phyloP scores from a whole-genome alignment of 2,888 invertebrate genomes.

The Drosophila helvetica region DNA sequence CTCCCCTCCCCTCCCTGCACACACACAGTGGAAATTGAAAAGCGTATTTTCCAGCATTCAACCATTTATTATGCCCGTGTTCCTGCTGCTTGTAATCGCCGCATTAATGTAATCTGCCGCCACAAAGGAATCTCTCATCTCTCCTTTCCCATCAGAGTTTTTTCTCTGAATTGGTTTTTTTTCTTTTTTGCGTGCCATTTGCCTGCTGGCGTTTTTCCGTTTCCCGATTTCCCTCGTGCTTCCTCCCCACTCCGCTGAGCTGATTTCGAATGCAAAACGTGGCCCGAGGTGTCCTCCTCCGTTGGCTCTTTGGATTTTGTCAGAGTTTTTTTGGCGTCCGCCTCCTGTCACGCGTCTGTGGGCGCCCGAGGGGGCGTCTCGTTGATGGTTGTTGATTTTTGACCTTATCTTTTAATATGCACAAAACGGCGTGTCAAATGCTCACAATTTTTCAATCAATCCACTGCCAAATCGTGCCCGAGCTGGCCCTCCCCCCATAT shows the following conservation, averaged over 20 bases:
- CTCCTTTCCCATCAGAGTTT: too few relatives aligned
- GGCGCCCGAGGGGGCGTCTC: constrained; percentile 5
- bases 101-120: constrained; percentile 72
- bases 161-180: not conserved
- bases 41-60: constrained; percentile 56
- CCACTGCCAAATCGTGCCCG: constrained; percentile 38
- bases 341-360: constrained; percentile 16
- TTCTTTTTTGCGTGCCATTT: constrained; percentile 48
- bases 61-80: constrained; percentile 60
- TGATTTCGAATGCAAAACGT: constrained; percentile 51
- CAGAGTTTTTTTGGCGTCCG: not conserved
- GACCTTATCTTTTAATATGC: constrained; percentile 73
- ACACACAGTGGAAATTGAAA: constrained; percentile 53
- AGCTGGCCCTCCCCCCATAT: constrained; percentile 10
- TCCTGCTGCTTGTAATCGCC: constrained; percentile 60
- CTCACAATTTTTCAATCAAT: constrained; percentile 73
- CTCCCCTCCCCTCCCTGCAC: not conserved
- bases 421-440: constrained; percentile 76
- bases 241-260: not conserved
- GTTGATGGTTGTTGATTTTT: constrained; percentile 64
- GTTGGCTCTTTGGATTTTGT: constrained; percentile 7
- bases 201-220: constrained; percentile 32
- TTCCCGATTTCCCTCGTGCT: too few relatives aligned
- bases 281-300: constrained; percentile 4
- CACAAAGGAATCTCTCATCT: constrained; percentile 45